Evolutionary conservation across 1,140 invertebrate genomes (phyloP).

Genomic region (Araneus ventricosus): DNA sequence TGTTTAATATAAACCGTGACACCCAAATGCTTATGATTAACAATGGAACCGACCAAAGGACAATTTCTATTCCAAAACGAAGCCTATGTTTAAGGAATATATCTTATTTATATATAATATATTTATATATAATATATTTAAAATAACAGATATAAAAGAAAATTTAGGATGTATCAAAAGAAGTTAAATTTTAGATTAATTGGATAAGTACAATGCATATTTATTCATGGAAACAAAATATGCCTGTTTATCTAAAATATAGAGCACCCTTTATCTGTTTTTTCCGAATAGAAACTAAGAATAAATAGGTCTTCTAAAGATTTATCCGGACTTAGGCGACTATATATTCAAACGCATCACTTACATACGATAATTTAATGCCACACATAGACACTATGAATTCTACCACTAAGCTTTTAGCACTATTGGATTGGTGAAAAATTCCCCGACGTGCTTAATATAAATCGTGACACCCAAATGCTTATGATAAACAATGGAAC

Average conservation of each 20-base stretch:
- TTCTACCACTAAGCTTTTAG: neutral
- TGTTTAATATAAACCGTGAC: neutral
- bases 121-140: no score
- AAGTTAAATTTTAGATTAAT: no score
- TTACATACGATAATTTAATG: neutral
- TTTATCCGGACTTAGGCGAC: neutral
- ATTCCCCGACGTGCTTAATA: neutral
- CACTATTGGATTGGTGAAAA: neutral
- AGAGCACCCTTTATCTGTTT: no score
- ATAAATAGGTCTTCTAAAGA: neutral
- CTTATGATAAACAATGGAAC: slow-evolving; percentile 11
- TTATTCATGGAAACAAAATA: no score
- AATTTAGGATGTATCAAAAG: no score
- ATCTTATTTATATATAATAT: no score
- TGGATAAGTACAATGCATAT: no score
- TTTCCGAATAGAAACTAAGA: no score
- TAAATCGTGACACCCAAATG: neutral
- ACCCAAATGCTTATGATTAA: neutral
- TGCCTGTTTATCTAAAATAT: no score
- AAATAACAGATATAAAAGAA: no score
- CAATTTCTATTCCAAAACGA: slow-evolving; percentile 9
- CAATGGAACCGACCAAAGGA: neutral
- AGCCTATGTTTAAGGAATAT: no score
- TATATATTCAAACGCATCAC: neutral
- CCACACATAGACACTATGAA: neutral